A percentile compares a stretch with the other conserved stretches of the same genome.
phyloP scores from a whole-genome alignment of 2,113 vertebrate genomes.

The Macaca mulatta region DNA sequence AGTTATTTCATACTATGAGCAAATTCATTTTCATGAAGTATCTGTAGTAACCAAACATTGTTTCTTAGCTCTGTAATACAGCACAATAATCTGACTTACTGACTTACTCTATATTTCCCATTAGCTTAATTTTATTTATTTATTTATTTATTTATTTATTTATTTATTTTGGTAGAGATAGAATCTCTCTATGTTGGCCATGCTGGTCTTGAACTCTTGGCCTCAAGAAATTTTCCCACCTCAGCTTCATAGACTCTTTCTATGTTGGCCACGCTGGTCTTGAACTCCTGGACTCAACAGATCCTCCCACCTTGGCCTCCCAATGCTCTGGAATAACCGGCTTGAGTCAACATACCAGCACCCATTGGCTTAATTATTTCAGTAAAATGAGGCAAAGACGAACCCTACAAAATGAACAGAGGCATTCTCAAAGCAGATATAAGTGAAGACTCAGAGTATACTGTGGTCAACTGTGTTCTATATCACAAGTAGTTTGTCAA shows the following conservation, averaged over 20 bases:
- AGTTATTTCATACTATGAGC: conserved; percentile 3
- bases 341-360: too few species aligned
- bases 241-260: too few species aligned
- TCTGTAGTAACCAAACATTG: not conserved
- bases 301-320: too few species aligned
- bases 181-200: too few species aligned
- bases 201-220: too few species aligned
- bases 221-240: too few species aligned
- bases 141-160: too few species aligned
- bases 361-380: not conserved
- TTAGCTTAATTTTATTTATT: not conserved
- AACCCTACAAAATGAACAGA: not conserved
- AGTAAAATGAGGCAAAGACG: not conserved
- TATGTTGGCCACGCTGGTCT: too few species aligned
- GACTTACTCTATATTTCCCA: not conserved
- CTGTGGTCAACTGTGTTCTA: not conserved
- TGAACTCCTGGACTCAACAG: too few species aligned
- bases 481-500: not conserved
- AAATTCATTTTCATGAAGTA: not conserved
- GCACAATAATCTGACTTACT: not conserved
- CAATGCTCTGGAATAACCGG: too few species aligned
- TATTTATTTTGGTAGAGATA: too few species aligned
- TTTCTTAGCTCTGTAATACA: not conserved
- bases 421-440: not conserved
- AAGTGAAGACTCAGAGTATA: not conserved